Conservation (phyloP, 1,140 invertebrate genomes). For the Trachymyrmex septentrionalis region DNA sequence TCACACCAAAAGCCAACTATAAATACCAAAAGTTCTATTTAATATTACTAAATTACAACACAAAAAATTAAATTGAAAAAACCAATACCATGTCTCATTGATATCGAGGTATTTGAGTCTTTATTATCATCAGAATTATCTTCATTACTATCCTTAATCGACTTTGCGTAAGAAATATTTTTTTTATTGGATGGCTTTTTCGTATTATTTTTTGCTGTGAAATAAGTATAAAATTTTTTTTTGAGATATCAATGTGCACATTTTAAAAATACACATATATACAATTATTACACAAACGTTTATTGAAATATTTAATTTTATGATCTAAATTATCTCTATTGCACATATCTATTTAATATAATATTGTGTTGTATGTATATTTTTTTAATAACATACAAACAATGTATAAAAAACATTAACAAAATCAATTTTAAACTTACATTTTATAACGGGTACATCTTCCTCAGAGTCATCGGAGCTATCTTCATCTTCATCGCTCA, state of each 20-base stretch:
- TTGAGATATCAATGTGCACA: background rate
- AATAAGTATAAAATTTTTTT: slow-evolving; percentile 20
- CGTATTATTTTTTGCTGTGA: background rate
- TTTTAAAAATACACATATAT: background rate
- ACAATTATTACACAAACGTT: background rate
- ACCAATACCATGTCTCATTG: background rate
- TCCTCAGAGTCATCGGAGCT: slow-evolving; percentile 58
- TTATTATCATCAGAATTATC: background rate
- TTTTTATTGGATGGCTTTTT: background rate
- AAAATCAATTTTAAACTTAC: slow-evolving; percentile 9
- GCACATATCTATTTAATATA: background rate
- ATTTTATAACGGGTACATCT: slow-evolving; percentile 19
- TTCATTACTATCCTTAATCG: background rate
- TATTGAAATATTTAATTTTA: background rate
- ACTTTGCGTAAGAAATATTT: background rate
- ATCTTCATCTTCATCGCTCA: slow-evolving; percentile 70
- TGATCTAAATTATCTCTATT: background rate
- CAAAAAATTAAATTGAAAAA: background rate
- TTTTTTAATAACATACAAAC: slow-evolving; percentile 21
- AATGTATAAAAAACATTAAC: background rate
- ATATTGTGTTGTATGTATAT: background rate
- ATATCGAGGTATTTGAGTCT: background rate
- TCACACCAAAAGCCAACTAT: too few relatives aligned
- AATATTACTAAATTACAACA: background rate
- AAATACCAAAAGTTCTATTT: background rate